Conservation (phyloP, 2,888 invertebrate genomes). For the Caenorhabditis sp. region DNA sequence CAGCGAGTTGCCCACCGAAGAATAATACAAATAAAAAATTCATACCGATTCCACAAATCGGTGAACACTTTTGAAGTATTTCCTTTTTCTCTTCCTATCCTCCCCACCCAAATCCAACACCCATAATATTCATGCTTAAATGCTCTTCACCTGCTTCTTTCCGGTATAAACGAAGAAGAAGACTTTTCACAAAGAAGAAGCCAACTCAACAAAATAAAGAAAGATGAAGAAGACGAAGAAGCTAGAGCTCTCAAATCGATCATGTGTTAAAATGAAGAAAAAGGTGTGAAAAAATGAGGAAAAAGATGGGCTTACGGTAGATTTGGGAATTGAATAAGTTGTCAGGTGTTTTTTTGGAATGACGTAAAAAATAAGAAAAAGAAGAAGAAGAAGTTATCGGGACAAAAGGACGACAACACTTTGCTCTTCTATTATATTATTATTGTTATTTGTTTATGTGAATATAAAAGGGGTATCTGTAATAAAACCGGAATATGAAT, state of each 20-base stretch:
- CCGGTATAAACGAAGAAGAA: background rate
- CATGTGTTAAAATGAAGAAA: conserved; percentile 2
- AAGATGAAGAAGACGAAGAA: conserved; percentile 1
- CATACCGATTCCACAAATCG: background rate
- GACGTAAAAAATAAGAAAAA: conserved; percentile 3
- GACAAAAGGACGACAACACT: conserved; percentile 11
- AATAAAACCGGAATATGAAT: no score
- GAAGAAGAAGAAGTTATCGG: conserved; percentile 10
- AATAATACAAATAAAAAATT: no score
- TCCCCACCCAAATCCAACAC: background rate
- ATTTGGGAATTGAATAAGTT: conserved; percentile 7
- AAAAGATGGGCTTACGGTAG: background rate
- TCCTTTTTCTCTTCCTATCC: background rate
- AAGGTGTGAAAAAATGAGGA: conserved; percentile 1
- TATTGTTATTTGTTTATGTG: background rate
- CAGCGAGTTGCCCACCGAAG: no score
- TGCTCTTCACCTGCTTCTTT: conserved; percentile 1
- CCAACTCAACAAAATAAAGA: background rate
- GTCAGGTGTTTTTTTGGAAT: background rate
- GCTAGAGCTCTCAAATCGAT: conserved; percentile 1
- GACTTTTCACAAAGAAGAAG: background rate
- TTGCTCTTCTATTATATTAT: conserved; percentile 9
- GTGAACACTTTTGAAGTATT: background rate
- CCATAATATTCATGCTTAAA: conserved; percentile 1
- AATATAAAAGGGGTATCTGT: no score